phyloP scores from a whole-genome alignment of 1,140 invertebrate genomes.

The Cryptotermes secundus region DNA sequence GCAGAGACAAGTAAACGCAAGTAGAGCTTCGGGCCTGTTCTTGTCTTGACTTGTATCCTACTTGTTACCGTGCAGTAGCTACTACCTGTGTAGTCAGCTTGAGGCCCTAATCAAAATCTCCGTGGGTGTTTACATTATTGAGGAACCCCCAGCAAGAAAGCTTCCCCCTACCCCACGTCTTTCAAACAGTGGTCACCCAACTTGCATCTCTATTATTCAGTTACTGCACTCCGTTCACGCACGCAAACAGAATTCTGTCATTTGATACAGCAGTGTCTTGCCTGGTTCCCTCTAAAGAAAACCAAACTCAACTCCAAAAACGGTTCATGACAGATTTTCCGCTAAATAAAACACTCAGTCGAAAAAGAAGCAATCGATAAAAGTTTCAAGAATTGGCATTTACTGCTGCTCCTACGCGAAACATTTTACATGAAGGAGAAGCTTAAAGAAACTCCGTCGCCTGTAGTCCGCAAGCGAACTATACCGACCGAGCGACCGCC shows the following conservation, averaged over 20 bases:
- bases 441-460: no score
- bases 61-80: no score
- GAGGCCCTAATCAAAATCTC: constrained; percentile 3
- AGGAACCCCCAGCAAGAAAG: background rate
- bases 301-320: background rate
- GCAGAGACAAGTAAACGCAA: background rate
- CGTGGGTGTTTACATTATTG: constrained; percentile 15
- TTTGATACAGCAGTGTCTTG: no score
- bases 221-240: no score
- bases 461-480: no score
- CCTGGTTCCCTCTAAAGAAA: background rate
- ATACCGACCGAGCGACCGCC: no score
- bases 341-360: background rate
- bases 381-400: background rate
- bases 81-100: background rate
- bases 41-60: background rate
- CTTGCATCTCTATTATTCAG: background rate
- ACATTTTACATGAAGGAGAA: background rate
- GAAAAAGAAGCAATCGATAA: background rate
- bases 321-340: background rate
- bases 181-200: background rate
- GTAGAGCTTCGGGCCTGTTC: background rate
- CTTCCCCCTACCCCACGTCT: background rate
- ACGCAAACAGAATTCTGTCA: no score
- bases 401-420: background rate